Conservation (phyloP, 2,113 vertebrate genomes). For the Dasypus novemcinctus region DNA sequence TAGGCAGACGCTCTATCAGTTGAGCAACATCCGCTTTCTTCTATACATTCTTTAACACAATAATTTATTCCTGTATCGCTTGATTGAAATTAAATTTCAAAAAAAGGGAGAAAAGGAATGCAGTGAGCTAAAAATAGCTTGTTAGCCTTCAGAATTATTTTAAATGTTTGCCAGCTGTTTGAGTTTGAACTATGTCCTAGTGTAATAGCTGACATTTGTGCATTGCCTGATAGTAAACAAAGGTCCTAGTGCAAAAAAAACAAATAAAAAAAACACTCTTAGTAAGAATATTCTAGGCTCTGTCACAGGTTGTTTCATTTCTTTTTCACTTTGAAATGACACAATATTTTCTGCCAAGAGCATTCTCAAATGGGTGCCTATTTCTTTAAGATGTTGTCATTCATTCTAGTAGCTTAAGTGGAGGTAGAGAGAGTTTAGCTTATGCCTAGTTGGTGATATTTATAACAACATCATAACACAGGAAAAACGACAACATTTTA, state of each 20-base stretch:
- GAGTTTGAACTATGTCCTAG: neutral
- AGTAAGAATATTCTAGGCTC: neutral
- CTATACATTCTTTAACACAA: neutral
- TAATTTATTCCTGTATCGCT: neutral
- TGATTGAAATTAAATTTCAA: neutral
- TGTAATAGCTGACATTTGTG: neutral
- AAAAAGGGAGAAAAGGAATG: neutral
- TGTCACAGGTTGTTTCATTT: neutral
- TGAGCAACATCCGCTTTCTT: too few species aligned
- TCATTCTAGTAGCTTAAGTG: neutral
- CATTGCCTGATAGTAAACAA: neutral
- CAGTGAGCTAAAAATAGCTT: neutral
- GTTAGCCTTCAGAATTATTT: neutral
- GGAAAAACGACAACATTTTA: neutral
- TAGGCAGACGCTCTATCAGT: too few species aligned
- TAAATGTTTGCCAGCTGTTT: neutral
- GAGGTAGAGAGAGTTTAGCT: neutral
- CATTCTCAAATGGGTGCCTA: neutral
- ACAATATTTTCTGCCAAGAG: neutral
- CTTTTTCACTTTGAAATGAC: neutral
- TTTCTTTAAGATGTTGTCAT: neutral
- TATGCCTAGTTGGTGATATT: neutral
- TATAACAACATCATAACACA: conserved; percentile 5
- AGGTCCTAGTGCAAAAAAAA: neutral
- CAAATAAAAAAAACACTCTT: neutral